These are phyloP conservation scores for Scolopax rusticola DNA, from an alignment of 2,797 vertebrate species.

Conservation along the genomic window DNA sequence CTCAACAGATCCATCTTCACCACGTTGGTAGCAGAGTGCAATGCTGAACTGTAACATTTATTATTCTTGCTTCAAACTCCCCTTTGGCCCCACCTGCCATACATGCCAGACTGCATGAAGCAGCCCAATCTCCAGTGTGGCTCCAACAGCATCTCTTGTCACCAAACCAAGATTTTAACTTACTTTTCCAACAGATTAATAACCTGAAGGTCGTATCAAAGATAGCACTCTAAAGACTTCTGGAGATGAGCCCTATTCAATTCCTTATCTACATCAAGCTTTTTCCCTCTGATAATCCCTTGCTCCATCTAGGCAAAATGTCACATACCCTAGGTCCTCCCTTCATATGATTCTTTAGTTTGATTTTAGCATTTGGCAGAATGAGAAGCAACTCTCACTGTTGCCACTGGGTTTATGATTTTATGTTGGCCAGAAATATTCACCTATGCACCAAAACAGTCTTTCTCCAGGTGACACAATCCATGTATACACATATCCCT, in stretches of 20 bases:
- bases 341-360: not conserved
- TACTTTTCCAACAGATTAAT: not conserved
- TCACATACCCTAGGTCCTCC: not conserved
- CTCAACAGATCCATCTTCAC: not conserved
- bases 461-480: not conserved
- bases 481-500: not conserved
- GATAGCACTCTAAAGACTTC: not conserved
- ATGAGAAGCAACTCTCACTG: not conserved
- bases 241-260: not conserved
- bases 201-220: not conserved
- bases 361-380: not conserved
- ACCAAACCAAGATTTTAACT: not conserved
- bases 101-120: not conserved
- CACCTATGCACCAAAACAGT: not conserved
- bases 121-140: not conserved
- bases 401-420: not conserved
- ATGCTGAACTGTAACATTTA: not conserved
- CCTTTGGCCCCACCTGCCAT: not conserved
- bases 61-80: not conserved
- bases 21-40: not conserved
- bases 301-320: not conserved
- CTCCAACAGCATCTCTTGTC: not conserved
- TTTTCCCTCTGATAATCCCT: not conserved
- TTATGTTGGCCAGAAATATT: not conserved
- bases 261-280: not conserved